Percentiles rank a stretch among this genome's conserved stretches.
Evolutionary conservation across 2,113 vertebrate genomes (phyloP).

Genomic region (Emydura subglobosa): DNA sequence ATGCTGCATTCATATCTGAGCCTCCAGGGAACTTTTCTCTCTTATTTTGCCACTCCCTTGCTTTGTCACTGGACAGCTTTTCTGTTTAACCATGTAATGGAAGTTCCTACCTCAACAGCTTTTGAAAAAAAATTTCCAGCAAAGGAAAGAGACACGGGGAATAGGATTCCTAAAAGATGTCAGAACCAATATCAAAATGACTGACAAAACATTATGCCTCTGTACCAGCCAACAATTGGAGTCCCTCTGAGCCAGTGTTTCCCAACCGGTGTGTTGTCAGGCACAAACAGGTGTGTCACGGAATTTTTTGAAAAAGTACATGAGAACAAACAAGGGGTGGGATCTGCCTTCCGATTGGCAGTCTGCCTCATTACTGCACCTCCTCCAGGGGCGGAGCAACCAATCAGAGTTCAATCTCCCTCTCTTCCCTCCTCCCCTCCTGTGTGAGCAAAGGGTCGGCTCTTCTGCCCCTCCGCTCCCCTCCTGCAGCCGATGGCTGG

Average conservation of each 20-base stretch:
- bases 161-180: not conserved
- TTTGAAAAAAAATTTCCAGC: not conserved
- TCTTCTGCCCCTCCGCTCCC: too few relatives aligned
- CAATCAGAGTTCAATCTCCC: too few relatives aligned
- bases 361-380: too few relatives aligned
- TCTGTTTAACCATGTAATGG: fast-evolving
- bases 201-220: not conserved
- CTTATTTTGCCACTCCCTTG: not conserved
- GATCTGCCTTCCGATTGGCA: too few relatives aligned
- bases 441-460: too few relatives aligned
- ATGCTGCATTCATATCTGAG: not conserved
- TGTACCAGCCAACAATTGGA: not conserved
- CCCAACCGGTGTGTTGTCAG: too few relatives aligned
- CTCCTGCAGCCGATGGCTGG: too few relatives aligned
- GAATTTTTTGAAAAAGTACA: too few relatives aligned
- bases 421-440: too few relatives aligned
- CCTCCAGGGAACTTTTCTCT: not conserved
- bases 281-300: too few relatives aligned
- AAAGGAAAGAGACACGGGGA: fast-evolving
- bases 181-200: not conserved
- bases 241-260: fast-evolving
- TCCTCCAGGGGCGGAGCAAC: too few relatives aligned
- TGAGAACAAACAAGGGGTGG: too few relatives aligned
- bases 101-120: not conserved
- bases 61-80: not conserved